phyloP scores from a whole-genome alignment of 2,888 invertebrate genomes.

The Polietes domitor region DNA sequence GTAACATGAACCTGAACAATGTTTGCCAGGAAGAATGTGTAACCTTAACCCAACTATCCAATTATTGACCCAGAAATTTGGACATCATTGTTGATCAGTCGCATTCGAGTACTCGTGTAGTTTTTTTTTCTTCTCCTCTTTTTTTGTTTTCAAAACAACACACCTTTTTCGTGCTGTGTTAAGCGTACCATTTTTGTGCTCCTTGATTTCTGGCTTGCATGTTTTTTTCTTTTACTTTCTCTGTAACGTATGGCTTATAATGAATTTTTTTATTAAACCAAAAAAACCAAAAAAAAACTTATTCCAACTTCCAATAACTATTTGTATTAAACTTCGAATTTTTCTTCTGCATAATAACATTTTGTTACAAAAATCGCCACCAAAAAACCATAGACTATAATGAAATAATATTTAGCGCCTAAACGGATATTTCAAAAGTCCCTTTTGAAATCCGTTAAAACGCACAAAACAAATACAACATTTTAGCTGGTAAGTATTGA shows the following conservation, averaged over 20 bases:
- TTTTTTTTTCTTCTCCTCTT: conserved; percentile 8
- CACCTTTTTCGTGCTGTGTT: background rate
- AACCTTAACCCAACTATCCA: conserved; percentile 65
- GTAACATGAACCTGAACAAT: background rate
- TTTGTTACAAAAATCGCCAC: conserved; percentile 2
- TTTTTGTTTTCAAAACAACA: conserved; percentile 20
- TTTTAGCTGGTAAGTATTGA: conserved; percentile 61
- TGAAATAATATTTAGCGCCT: conserved; percentile 65
- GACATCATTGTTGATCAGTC: conserved; percentile 25
- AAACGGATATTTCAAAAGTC: conserved; percentile 64
- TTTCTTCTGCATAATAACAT: conserved; percentile 14
- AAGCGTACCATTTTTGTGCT: conserved; percentile 5
- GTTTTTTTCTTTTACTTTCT: conserved; percentile 10
- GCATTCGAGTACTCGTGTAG: conserved; percentile 6
- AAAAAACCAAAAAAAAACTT: too few species aligned
- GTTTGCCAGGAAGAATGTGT: conserved; percentile 38
- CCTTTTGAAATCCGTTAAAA: conserved; percentile 65
- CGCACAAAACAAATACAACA: conserved; percentile 52
- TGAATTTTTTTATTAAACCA: conserved; percentile 53
- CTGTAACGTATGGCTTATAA: background rate
- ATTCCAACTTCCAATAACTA: background rate
- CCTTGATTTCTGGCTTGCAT: conserved; percentile 13
- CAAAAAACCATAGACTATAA: conserved; percentile 49
- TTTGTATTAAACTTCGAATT: background rate
- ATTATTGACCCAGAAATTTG: conserved; percentile 64